Evolutionary conservation across 2,888 invertebrate species (phyloP).

Genomic region (Rhamnusium bicolor): DNA sequence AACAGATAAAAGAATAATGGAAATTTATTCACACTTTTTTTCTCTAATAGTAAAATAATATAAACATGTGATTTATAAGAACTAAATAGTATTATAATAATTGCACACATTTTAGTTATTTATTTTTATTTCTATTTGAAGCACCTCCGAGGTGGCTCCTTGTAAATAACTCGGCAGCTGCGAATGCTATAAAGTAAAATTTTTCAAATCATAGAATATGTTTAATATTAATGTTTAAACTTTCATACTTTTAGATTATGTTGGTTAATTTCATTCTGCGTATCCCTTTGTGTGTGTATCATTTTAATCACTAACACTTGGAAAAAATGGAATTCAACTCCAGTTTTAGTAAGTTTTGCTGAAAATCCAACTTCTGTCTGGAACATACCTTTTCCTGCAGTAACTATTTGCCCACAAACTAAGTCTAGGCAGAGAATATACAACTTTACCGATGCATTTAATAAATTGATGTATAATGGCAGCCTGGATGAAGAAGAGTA

Average conservation of each 20-base stretch:
- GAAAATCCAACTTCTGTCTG: slow-evolving; percentile 81
- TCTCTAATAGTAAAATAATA: too few relatives aligned
- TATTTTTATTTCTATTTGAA: too few relatives aligned
- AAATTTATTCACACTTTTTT: too few relatives aligned
- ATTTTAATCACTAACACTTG: slow-evolving; percentile 78
- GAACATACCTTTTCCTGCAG: slow-evolving; percentile 73
- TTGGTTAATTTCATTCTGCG: slow-evolving; percentile 77
- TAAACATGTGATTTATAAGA: too few relatives aligned
- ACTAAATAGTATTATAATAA: too few relatives aligned
- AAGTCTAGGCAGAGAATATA: slow-evolving; percentile 77
- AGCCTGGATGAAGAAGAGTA: slow-evolving; percentile 74
- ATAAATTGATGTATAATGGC: slow-evolving; percentile 33
- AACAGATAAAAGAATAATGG: too few relatives aligned
- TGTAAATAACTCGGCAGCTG: too few relatives aligned
- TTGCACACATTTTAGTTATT: too few relatives aligned
- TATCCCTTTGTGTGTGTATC: slow-evolving; percentile 77
- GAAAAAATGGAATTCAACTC: slow-evolving; percentile 82
- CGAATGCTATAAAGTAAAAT: too few relatives aligned
- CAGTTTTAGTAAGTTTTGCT: slow-evolving; percentile 84
- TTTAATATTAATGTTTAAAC: too few relatives aligned
- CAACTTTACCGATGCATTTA: slow-evolving; percentile 72
- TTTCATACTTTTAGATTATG: slow-evolving; percentile 72
- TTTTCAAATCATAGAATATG: too few relatives aligned
- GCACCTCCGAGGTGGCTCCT: too few relatives aligned
- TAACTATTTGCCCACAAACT: slow-evolving; percentile 72